Evolutionary conservation across 2,113 vertebrate species (phyloP), one percentile per base, ranked within the genome.

Genomic region (Saimiri boliviensis): DNA sequence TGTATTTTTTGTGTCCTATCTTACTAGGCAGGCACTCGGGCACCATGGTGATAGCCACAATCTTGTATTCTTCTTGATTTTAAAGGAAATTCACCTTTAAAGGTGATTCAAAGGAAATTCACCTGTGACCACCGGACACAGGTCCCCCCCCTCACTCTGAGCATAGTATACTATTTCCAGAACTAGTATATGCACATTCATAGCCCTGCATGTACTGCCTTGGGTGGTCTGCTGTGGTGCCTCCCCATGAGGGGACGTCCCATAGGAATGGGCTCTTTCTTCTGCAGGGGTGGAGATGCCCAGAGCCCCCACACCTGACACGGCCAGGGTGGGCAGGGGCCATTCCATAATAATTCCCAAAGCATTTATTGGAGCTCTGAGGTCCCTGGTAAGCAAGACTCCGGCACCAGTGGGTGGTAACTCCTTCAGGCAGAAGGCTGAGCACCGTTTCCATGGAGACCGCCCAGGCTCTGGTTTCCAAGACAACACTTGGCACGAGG

Each of bases 361-460:
- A 74, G 54, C 54, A n/a, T n/a, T 54, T 70, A 79, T 8, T 20
- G 32, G 49, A 81, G 85, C 73, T 56, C 54, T 40, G 32, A 94
- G 73, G 80, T 89, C 77, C 77, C 73, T 56, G 35, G 23, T 23
- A 77, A 95, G 27, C 49, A 95, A 94, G 77, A 90, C 77, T 96
- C 52, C 81, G 71, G 37, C 87, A 86, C 17, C 37, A 47, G 96
- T 93, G 95, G 97, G 94, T 70, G 95, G 93, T 74, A 87, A 85
- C 93, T 96, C 93, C 95, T 96, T 97, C 94, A 94, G 92, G 92
- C 86, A 52, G 45, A 52, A 68, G 81, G 76, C 81, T 93, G 89
- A 97, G 86, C 56, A 68, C 1, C 2, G 97, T 98, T 98, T 96
- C 98, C 96, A 95, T 98, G 97, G 98, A 96, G 87, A 98, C 86